phyloP scores from a whole-genome alignment of 1,140 invertebrate species.

The Zaprionus ghesquierei region DNA sequence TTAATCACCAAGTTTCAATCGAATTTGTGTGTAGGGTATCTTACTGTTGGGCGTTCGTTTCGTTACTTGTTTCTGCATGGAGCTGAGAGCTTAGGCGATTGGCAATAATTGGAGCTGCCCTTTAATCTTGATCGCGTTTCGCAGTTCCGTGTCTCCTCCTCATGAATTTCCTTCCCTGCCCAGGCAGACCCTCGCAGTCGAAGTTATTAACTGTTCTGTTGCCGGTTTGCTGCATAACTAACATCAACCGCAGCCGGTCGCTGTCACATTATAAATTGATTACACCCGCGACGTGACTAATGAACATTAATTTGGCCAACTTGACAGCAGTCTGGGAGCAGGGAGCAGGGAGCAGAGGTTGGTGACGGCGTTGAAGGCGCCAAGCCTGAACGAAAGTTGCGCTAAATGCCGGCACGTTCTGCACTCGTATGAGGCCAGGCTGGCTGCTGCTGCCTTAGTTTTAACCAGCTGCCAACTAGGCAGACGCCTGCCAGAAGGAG shows the following conservation, averaged over 20 bases:
- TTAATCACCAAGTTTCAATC: no score
- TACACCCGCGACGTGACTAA: constrained; percentile 73
- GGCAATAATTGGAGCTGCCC: neutral
- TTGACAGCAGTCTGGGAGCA: constrained; percentile 32
- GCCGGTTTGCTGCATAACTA: constrained; percentile 31
- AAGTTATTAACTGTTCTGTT: constrained; percentile 29
- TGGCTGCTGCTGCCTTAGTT: constrained; percentile 8
- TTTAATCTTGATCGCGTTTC: neutral
- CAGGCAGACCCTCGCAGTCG: neutral
- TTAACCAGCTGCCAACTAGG: constrained; percentile 43
- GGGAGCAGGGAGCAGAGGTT: neutral
- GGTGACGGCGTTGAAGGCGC: constrained; percentile 36
- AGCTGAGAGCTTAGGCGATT: neutral
- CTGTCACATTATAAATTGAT: constrained; percentile 72
- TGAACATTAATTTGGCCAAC: constrained; percentile 74
- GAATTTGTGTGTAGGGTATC: no score
- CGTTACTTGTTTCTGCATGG: no score
- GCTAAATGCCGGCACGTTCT: constrained; percentile 66
- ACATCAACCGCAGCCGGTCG: constrained; percentile 67
- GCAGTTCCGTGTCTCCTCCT: neutral
- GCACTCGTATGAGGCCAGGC: constrained; percentile 21
- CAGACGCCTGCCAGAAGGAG: constrained; percentile 1
- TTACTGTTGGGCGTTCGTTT: no score
- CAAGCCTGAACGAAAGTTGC: constrained; percentile 39
- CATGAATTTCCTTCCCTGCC: neutral